phyloP scores from a whole-genome alignment of 2,888 invertebrate species.

The Prenolepis imparis region DNA sequence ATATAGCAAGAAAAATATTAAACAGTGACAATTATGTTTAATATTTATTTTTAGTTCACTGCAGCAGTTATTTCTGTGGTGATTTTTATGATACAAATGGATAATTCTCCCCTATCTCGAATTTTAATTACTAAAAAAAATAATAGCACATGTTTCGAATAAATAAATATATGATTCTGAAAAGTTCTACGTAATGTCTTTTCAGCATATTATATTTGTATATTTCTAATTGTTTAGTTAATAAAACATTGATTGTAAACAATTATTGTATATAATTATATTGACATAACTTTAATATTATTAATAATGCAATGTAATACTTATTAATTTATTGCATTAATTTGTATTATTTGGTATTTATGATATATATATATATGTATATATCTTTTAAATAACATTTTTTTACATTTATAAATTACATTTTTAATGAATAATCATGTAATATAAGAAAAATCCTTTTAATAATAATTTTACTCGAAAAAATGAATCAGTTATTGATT shows the following conservation, averaged over 20 bases:
- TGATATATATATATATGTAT: no score
- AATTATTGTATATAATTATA: background rate
- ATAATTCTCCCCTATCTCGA: background rate
- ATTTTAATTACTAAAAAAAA: background rate
- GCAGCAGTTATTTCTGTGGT: background rate
- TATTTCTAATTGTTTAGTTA: no score
- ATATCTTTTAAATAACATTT: no score
- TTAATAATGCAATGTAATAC: no score
- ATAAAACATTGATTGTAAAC: no score
- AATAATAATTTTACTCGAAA: background rate
- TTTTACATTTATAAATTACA: no score
- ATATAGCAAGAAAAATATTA: background rate
- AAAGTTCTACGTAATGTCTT: background rate
- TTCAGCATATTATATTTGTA: no score
- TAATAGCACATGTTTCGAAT: background rate
- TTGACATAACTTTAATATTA: no score
- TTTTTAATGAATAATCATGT: background rate
- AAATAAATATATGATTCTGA: background rate
- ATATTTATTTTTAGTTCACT: slow-evolving; percentile 22
- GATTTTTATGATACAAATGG: slow-evolving; percentile 20
- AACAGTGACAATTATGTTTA: background rate
- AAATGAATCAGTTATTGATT: background rate
- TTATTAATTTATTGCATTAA: no score
- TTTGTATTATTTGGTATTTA: no score
- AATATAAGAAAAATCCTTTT: background rate